Evolutionary conservation across 1,140 invertebrate species (phyloP).

Genomic region (Drosophila lini): DNA sequence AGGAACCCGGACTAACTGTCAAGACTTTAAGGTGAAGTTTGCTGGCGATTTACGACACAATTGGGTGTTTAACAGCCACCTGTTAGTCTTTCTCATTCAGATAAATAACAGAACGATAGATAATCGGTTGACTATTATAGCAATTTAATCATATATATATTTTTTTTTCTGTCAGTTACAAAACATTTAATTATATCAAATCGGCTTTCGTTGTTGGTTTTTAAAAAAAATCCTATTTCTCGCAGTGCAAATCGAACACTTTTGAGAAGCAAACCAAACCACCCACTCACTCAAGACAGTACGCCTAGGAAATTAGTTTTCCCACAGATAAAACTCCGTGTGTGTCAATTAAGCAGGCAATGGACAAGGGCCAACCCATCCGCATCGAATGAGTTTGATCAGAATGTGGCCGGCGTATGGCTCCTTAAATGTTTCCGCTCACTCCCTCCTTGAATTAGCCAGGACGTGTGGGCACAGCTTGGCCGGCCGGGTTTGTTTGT

Average conservation of each 20-base stretch:
- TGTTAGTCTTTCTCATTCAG: neutral
- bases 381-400: slow-evolving; percentile 68
- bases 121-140: neutral
- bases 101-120: neutral
- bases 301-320: slow-evolving; percentile 77
- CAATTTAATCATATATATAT: neutral
- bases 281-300: slow-evolving; percentile 42
- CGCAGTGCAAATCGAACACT: neutral
- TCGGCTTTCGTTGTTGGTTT: neutral
- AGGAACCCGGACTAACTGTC: neutral
- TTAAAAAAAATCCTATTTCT: neutral
- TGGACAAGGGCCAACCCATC: slow-evolving; percentile 42
- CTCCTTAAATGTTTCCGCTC: slow-evolving; percentile 66
- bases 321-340: slow-evolving; percentile 77
- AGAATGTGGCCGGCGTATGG: slow-evolving; percentile 68
- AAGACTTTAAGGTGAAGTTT: neutral
- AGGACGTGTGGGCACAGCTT: slow-evolving; percentile 18
- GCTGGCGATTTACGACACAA: neutral
- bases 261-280: slow-evolving; percentile 6
- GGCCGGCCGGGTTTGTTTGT: slow-evolving; percentile 47
- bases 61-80: neutral
- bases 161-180: neutral
- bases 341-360: slow-evolving; percentile 72
- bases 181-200: neutral
- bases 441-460: slow-evolving; percentile 15